Evolutionary conservation across 2,113 vertebrate species (phyloP), one percentile per base, ranked within the genome.

Genomic region (Odontophorus gujanensis): DNA sequence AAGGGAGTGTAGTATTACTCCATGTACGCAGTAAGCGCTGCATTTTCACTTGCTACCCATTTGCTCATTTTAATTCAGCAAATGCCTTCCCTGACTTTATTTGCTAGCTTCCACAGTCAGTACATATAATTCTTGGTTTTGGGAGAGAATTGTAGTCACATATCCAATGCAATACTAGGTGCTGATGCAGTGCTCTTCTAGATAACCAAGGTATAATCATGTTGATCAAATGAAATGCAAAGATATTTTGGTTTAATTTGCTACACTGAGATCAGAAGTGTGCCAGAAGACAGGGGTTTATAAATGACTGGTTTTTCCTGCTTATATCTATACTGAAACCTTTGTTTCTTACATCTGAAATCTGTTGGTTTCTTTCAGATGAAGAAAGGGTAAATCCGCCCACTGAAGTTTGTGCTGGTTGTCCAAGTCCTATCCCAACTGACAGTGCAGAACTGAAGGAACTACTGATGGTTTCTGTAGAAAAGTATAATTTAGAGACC

Each of bases 401-500:
- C 43, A 3, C 1, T 25, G 6, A 0, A 6, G 0, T 3, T 4
- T 96, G 96, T 26, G 0, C 0, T 36, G 97, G 96, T 36, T 98
- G 97, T 71, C 66, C 76, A 47, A 14, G 0, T 7, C 1, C 13
- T 2, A 66, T 98, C 36, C 58, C 96, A 63, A 63, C 21, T 1
- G n/a, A 97, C 65, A 97, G 91, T 9, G 68, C 92, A 24, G n/a
- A 95, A 18, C 65, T 98, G 84, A n/a, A 91, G 48, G 66, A 94
- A 32, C 22, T 87, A 28, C 87, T 98, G 69, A 40, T n/a, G 15
- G 76, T 87, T 87, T 75, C 97, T 30, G 14, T 96, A 6, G 26
- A 87, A 79, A 97, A 97, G 67, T 96, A 96, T 17, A 98, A 98
- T 36, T 58, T 1, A 0, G 94, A 97, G 34, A 97, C 74, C 36